Conservation (phyloP, 2,797 vertebrate genomes). For the Hypotaenidia okinawae region DNA sequence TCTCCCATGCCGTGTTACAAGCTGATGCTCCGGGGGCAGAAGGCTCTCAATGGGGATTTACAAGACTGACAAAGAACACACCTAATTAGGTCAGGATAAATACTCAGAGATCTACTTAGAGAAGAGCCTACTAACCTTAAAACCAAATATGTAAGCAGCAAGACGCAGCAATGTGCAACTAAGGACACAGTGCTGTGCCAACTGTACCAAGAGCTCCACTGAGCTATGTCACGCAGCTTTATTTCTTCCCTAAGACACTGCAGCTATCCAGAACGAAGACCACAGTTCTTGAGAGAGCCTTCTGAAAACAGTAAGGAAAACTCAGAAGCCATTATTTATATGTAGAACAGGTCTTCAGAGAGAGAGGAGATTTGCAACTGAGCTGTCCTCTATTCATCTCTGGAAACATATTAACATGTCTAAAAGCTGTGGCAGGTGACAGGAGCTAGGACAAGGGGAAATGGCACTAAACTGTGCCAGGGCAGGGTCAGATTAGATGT, state of each 20-base stretch:
- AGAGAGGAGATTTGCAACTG: not conserved
- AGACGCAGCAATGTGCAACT: not conserved
- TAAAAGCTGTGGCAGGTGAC: not conserved
- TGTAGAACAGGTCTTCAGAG: not conserved
- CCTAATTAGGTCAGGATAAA: slow-evolving; percentile 37
- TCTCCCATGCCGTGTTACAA: fast-evolving
- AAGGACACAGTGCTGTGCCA: not conserved
- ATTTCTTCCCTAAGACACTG: not conserved
- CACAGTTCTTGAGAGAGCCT: not conserved
- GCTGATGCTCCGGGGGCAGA: not conserved
- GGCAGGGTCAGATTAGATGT: no score
- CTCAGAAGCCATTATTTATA: not conserved
- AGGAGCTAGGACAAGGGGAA: no score
- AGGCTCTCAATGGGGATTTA: not conserved
- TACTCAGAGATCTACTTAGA: slow-evolving; percentile 11
- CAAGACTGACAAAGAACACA: not conserved
- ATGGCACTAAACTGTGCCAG: no score
- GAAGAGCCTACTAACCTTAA: slow-evolving; percentile 37
- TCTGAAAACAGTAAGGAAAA: not conserved
- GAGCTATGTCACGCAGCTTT: not conserved
- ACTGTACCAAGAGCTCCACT: not conserved
- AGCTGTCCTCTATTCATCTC: not conserved
- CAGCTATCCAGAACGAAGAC: not conserved
- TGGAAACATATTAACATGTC: not conserved
- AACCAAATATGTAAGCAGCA: not conserved